These are phyloP conservation scores for Xanthorhoe spadicearia DNA, from an alignment of 2,888 invertebrate genomes.

Conservation along the genomic window DNA sequence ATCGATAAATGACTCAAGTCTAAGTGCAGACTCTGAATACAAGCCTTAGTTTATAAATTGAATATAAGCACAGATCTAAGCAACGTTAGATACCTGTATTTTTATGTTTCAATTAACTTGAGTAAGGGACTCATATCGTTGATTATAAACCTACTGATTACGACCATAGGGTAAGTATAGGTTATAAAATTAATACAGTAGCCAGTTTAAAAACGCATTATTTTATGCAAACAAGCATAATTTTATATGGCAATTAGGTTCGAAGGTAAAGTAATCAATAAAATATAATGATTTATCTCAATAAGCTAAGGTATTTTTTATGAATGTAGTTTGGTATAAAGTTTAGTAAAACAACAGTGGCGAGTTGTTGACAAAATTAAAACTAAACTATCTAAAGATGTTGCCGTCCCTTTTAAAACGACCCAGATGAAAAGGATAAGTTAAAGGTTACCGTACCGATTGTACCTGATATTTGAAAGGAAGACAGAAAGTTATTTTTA, in stretches of 20 bases:
- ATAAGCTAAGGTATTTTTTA: neutral
- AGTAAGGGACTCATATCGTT: constrained; percentile 13
- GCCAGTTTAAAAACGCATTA: constrained; percentile 5
- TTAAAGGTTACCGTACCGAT: no score
- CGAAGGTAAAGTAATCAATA: constrained; percentile 1
- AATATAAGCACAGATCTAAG: constrained; percentile 5
- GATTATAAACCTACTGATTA: constrained; percentile 14
- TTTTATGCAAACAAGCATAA: constrained; percentile 11
- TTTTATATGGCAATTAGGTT: neutral
- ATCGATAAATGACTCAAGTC: no score
- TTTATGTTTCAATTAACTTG: constrained; percentile 32
- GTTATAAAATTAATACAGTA: constrained; percentile 3
- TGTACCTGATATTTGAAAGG: no score
- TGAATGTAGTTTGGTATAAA: no score
- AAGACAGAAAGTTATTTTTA: no score
- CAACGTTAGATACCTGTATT: constrained; percentile 12
- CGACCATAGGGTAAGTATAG: constrained; percentile 1
- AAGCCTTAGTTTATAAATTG: no score
- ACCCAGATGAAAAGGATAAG: no score
- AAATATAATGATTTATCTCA: neutral
- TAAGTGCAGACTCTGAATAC: no score
- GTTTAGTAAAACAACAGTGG: no score
- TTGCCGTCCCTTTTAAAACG: no score
- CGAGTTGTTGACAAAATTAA: no score
- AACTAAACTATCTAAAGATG: no score